Conservation (phyloP, 2,797 vertebrate species). For the Tragelaphus eurycerus region DNA sequence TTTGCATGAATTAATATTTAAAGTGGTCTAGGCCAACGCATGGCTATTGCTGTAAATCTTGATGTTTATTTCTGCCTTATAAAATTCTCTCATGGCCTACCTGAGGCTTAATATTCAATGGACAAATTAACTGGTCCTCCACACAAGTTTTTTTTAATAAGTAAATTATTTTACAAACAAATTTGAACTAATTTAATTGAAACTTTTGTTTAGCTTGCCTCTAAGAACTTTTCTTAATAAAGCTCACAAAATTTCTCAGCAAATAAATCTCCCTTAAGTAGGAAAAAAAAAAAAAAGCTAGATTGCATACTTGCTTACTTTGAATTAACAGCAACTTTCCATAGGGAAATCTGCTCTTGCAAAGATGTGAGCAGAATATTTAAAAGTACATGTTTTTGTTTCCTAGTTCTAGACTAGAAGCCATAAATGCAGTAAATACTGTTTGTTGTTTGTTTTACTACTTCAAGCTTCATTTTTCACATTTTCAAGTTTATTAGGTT, state of each 20-base stretch:
- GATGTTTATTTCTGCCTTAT: constrained; percentile 78
- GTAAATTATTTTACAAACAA: constrained; percentile 74
- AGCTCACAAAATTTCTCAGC: constrained; percentile 73
- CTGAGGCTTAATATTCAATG: constrained; percentile 71
- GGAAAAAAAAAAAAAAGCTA: constrained; percentile 75
- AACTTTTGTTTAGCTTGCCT: constrained; percentile 62
- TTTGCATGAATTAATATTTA: constrained; percentile 91
- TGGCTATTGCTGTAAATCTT: constrained; percentile 84
- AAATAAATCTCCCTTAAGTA: constrained; percentile 77
- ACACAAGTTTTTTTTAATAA: constrained; percentile 66
- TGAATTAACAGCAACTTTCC: constrained; percentile 71
- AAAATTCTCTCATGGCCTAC: constrained; percentile 77
- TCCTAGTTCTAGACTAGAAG: constrained; percentile 81
- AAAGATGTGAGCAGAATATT: constrained; percentile 77
- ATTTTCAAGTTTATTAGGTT: constrained; percentile 71
- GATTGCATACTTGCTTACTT: constrained; percentile 59
- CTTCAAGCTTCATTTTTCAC: constrained; percentile 71
- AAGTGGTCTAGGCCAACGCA: constrained; percentile 88
- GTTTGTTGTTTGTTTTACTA: constrained; percentile 83
- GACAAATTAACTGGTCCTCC: constrained; percentile 72
- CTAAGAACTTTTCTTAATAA: constrained; percentile 58
- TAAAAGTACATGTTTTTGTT: constrained; percentile 75
- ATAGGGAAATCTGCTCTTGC: constrained; percentile 67
- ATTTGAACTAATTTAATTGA: constrained; percentile 71
- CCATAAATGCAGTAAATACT: constrained; percentile 82